Evolutionary conservation across 1,140 invertebrate genomes (phyloP).

Genomic region (Atta cephalotes): DNA sequence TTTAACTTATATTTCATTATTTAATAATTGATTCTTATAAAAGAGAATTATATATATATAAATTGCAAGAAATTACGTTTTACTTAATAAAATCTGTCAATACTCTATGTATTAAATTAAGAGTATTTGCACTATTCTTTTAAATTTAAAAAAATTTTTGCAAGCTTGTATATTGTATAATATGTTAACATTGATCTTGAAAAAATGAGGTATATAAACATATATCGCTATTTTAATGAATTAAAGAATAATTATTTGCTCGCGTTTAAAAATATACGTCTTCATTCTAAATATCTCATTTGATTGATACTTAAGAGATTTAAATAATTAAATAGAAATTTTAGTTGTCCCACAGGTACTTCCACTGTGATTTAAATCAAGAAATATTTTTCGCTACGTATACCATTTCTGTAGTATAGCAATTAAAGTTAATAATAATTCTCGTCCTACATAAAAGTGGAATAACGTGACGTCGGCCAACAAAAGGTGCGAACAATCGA

Average conservation of each 20-base stretch:
- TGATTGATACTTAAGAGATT: background rate
- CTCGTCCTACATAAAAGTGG: conserved; percentile 35
- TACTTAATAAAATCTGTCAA: background rate
- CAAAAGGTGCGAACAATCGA: conserved; percentile 53
- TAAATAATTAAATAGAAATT: too few species aligned
- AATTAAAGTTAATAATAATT: conserved; percentile 62
- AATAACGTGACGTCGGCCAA: conserved; percentile 47
- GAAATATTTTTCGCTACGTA: conserved; percentile 20
- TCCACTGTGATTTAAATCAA: background rate
- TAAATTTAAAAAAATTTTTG: background rate
- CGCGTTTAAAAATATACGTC: background rate
- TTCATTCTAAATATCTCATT: background rate
- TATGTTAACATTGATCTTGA: background rate
- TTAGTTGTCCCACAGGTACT: background rate
- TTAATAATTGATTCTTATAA: background rate
- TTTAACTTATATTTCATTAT: background rate
- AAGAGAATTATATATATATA: background rate
- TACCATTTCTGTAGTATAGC: conserved; percentile 15
- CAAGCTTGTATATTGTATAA: background rate
- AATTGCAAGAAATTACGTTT: background rate
- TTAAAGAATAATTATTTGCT: background rate
- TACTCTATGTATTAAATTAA: background rate
- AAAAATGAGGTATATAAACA: background rate
- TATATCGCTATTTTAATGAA: background rate
- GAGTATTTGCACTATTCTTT: background rate